Percentiles rank a stretch among this genome's conserved stretches.
Conservation (phyloP, 2,888 invertebrate genomes). For the Osmoderma eremita region DNA sequence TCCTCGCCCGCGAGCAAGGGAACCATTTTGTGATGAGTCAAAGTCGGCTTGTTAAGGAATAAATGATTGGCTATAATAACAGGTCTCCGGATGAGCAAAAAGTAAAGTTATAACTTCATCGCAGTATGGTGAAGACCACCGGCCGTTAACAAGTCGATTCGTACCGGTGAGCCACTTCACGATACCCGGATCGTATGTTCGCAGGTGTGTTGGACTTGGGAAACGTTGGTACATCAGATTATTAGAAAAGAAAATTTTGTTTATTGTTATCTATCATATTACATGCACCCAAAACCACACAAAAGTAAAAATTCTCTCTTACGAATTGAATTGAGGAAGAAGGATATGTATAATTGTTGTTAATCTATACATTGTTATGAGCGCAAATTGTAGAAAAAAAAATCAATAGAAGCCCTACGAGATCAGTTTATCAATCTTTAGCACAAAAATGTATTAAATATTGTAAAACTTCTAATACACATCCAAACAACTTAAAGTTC, state of each 20-base stretch:
- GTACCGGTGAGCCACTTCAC: constrained; percentile 48
- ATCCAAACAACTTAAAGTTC: too few species aligned
- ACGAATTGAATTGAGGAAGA: neutral
- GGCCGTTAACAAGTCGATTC: constrained; percentile 49
- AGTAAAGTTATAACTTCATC: constrained; percentile 51
- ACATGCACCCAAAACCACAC: neutral
- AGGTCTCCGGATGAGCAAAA: constrained; percentile 49
- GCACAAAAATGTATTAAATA: too few species aligned
- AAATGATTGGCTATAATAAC: constrained; percentile 51
- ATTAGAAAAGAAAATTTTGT: neutral
- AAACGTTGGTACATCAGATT: neutral
- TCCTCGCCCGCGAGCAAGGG: constrained; percentile 9
- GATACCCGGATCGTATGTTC: constrained; percentile 18
- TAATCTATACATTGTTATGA: too few species aligned
- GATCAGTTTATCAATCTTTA: too few species aligned
- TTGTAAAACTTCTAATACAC: too few species aligned
- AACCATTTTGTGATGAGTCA: constrained; percentile 45
- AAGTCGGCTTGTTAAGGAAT: constrained; percentile 52
- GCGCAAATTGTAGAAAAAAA: too few species aligned
- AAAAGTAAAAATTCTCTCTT: neutral
- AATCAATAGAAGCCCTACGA: too few species aligned
- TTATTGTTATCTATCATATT: neutral
- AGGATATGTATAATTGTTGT: neutral
- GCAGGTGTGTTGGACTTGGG: neutral
- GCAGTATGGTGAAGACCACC: constrained; percentile 49